These are phyloP conservation scores for Coilia nasus DNA, from an alignment of 2,797 vertebrate genomes.

Conservation along the genomic window DNA sequence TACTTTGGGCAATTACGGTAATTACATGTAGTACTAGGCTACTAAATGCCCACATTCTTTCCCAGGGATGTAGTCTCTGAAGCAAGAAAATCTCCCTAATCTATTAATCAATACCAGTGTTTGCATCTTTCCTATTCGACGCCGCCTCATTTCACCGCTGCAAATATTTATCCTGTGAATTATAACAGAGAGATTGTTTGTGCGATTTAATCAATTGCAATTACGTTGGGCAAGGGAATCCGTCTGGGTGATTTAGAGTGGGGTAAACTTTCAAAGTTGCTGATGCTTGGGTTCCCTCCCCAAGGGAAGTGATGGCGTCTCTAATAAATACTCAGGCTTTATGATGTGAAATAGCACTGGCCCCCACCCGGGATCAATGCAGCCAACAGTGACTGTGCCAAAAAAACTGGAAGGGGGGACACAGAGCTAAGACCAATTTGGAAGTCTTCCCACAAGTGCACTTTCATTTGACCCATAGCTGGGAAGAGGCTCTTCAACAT, in stretches of 20 bases:
- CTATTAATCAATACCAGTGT: slow-evolving; percentile 8
- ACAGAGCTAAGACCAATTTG: background rate
- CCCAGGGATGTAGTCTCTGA: background rate
- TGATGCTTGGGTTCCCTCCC: slow-evolving; percentile 4
- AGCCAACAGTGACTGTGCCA: slow-evolving; percentile 1
- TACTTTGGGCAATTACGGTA: slow-evolving; percentile 3
- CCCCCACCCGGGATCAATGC: background rate
- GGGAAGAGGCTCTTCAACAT: background rate
- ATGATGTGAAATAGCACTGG: slow-evolving; percentile 3
- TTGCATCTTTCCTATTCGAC: slow-evolving; percentile 15
- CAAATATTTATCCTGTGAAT: slow-evolving; percentile 20
- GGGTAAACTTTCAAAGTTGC: slow-evolving; percentile 28
- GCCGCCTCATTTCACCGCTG: slow-evolving; percentile 4
- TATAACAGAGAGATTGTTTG: slow-evolving; percentile 25
- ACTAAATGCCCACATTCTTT: background rate
- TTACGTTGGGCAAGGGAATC: slow-evolving; percentile 15
- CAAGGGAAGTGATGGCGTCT: background rate
- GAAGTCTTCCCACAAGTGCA: background rate
- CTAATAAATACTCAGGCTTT: slow-evolving; percentile 8
- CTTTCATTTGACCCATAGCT: background rate
- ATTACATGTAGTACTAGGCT: slow-evolving; percentile 1
- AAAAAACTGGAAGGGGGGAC: background rate
- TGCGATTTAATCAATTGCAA: slow-evolving; percentile 33
- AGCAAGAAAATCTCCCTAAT: slow-evolving; percentile 13
- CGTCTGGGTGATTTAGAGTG: slow-evolving; percentile 23